These are phyloP conservation scores for Ctena decussata DNA, from an alignment of 2,888 invertebrate species.

Conservation along the genomic window DNA sequence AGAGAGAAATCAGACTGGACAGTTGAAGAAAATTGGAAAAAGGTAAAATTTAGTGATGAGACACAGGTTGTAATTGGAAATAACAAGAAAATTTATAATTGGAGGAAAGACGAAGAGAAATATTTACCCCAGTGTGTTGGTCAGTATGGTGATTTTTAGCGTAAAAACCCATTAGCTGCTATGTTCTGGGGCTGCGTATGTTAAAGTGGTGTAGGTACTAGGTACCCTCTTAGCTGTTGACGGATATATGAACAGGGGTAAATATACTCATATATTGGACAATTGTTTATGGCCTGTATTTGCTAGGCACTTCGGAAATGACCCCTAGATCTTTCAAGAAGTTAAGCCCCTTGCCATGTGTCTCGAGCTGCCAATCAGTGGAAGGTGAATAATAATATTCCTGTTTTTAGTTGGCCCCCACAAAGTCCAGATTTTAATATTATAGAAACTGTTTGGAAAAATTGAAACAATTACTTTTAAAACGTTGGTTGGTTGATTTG, in stretches of 20 bases:
- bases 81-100: background rate
- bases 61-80: background rate
- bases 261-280: constrained; percentile 3
- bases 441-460: no score
- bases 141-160: background rate
- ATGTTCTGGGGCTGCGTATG: background rate
- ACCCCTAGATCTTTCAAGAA: background rate
- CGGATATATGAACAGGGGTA: constrained; percentile 1
- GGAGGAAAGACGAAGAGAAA: background rate
- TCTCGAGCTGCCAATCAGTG: no score
- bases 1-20: background rate
- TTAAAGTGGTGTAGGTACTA: background rate
- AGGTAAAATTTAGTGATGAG: background rate
- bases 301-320: background rate
- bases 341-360: no score
- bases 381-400: no score
- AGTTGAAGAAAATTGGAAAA: background rate
- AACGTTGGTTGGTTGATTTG: no score
- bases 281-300: constrained; percentile 9
- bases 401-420: no score
- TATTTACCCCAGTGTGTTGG: background rate
- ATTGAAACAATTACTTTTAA: no score
- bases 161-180: background rate
- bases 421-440: no score
- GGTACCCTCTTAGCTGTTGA: background rate